Base-by-base conservation (phyloP, 1,140 invertebrate genomes). In the Pollicipes pollicipes region DNA sequence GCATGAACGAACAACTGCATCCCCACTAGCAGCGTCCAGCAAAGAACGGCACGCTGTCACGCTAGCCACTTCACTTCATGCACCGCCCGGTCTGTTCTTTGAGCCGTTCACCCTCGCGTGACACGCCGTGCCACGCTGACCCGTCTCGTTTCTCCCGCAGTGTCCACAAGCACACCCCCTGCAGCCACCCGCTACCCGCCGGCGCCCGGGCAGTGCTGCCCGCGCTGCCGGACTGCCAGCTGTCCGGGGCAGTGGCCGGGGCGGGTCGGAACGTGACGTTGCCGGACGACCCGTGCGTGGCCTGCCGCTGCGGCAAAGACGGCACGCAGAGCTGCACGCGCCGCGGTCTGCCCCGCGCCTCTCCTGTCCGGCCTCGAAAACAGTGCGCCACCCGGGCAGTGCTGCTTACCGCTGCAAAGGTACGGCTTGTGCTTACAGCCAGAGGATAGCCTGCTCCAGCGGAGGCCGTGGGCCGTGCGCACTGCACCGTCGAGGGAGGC, bases 311-410 rank as follows among this genome's bases (percentile, higher is more conserved):
- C 32, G 45, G 21, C 45, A 31, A 63, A 3, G 45, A 70, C n/a
- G 73, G 69, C 29, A 67, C 32, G 4, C 74, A 73, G 28, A 68
- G 71, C 21, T 96, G 93, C 79, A 80, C 83, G 21, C 82, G 90
- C 10, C 83, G 86, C 73, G 87, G n/a, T 88, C 0, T 95, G 93
- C 76, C 90, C 91, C 0, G 85, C 91, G 0, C 78, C n/a, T 95
- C 66, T 87, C 90, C 72, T 95, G 93, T 77, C 83, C 87, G 0
- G 83, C 85, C 0, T 85, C 89, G 66, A 83, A 86, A 37, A 86
- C 89, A 75, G 83, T 85, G 58, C 83, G 81, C 10, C 76, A 80
- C 1, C 83, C 83, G 87, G 85, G 10, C 84, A 86, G 70, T 95
- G 93, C 76, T 95, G 92, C 78, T n/a, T 87, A 88, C n/a, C 71